Evolutionary conservation across 2,888 invertebrate species (phyloP).

Genomic region (Ptychoptera albimana): DNA sequence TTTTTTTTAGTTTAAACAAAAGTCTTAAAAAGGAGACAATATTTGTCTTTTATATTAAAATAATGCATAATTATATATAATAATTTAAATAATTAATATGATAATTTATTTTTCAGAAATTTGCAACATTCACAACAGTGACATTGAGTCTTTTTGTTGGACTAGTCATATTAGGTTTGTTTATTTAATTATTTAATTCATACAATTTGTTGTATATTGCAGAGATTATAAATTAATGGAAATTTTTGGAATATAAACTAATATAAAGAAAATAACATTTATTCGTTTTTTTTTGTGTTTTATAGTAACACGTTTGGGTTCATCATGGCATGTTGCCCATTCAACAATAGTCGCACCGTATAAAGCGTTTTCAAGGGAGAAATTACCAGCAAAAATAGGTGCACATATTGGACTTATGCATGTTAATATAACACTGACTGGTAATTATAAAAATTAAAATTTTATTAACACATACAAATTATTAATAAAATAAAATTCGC

Average conservation of each 20-base stretch:
- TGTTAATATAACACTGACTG: conserved; percentile 87
- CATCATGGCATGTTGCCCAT: conserved; percentile 83
- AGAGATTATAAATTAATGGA: background rate
- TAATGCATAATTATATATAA: no score
- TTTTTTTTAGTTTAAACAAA: no score
- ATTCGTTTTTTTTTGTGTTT: conserved; percentile 21
- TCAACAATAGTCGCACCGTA: conserved; percentile 72
- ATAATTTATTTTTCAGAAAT: conserved; percentile 46
- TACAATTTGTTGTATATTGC: background rate
- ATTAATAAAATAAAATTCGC: conserved; percentile 15
- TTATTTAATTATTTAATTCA: conserved; percentile 2
- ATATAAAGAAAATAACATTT: no score
- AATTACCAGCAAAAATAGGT: conserved; percentile 75
- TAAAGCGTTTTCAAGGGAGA: conserved; percentile 79
- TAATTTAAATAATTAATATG: background rate
- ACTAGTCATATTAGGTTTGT: conserved; percentile 81
- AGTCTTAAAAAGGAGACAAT: no score
- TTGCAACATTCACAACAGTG: conserved; percentile 82
- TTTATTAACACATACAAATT: conserved; percentile 74
- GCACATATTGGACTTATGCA: conserved; percentile 85
- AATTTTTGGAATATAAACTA: no score
- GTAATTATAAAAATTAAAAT: conserved; percentile 34
- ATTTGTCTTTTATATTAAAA: no score
- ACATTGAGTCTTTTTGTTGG: conserved; percentile 86
- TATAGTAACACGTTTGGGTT: conserved; percentile 77